A percentile compares a stretch with the other conserved stretches of the same genome.
These are phyloP conservation scores for Pelvicachromis taeniatus DNA, from an alignment of 2,113 vertebrate species.

Conservation along the genomic window DNA sequence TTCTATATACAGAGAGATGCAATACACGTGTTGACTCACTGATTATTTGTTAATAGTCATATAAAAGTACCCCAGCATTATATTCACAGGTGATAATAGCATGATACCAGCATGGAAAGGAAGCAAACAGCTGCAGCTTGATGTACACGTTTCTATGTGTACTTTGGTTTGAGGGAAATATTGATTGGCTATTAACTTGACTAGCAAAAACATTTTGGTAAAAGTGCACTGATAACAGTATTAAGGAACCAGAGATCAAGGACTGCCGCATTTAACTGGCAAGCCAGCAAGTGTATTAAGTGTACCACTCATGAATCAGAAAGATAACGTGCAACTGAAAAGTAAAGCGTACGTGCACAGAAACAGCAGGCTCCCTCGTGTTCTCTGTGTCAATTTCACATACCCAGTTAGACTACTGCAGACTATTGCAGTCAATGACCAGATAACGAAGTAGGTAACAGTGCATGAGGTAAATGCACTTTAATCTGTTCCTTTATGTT, in stretches of 20 bases:
- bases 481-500: background rate
- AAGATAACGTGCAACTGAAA: background rate
- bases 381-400: background rate
- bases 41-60: background rate
- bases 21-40: background rate
- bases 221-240: background rate
- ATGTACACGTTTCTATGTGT: background rate
- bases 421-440: background rate
- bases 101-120: background rate
- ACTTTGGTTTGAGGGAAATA: background rate
- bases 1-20: background rate
- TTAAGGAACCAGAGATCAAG: background rate
- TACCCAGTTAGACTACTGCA: background rate
- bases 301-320: background rate
- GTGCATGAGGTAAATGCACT: background rate
- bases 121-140: background rate
- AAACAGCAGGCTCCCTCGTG: background rate
- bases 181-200: slow-evolving; percentile 6
- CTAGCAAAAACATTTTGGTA: background rate
- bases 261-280: background rate
- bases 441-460: background rate
- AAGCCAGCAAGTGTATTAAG: background rate
- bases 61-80: background rate
- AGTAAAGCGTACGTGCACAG: background rate
- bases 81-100: background rate